Conservation (phyloP, 2,888 invertebrate genomes). For the Pterostichus niger region DNA sequence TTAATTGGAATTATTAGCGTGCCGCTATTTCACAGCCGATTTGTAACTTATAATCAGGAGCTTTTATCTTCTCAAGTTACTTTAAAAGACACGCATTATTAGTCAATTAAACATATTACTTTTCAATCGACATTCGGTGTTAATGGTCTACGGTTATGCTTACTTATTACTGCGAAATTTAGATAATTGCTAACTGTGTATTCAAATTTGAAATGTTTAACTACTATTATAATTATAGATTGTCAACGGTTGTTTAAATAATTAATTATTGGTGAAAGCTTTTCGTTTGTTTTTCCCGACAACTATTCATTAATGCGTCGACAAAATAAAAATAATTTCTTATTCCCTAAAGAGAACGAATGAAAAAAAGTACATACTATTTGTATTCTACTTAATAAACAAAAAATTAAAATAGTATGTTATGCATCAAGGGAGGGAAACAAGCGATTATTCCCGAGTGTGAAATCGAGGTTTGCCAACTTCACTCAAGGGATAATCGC, state of each 20-base stretch:
- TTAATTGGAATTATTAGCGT: constrained; percentile 3
- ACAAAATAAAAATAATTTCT: neutral
- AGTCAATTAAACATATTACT: neutral
- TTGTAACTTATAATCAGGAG: neutral
- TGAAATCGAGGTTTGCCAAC: no score
- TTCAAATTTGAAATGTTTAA: neutral
- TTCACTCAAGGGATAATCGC: no score
- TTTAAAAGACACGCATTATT: constrained; percentile 15
- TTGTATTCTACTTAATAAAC: no score
- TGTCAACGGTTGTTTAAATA: neutral
- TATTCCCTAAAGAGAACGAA: no score
- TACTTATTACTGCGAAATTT: neutral
- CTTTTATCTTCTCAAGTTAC: constrained; percentile 11
- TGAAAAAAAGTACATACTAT: no score
- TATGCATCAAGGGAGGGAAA: no score
- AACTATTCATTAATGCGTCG: neutral
- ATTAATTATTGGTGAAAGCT: constrained; percentile 12
- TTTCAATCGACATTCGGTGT: neutral
- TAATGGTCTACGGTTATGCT: neutral
- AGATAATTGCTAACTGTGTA: neutral
- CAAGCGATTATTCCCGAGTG: no score
- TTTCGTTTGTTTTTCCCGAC: constrained; percentile 4
- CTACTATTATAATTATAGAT: neutral
- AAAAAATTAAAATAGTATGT: no score
- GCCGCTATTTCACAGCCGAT: constrained; percentile 4